Evolutionary conservation across 2,888 invertebrate genomes (phyloP), one percentile per base, ranked within the genome.

Genomic region (Cabera pusaria): DNA sequence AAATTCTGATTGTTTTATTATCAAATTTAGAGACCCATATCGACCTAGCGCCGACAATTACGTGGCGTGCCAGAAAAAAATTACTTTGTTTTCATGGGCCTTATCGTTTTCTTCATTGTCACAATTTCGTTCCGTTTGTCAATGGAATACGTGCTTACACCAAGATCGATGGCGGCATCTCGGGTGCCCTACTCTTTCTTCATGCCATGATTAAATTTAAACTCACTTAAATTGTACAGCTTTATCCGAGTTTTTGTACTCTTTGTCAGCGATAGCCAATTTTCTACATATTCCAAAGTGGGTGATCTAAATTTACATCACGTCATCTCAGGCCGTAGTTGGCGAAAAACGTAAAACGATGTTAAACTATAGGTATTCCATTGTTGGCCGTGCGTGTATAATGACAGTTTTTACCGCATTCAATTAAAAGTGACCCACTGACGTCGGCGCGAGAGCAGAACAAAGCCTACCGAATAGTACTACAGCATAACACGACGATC

Each of bases 351-450:
- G 59, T 58, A 62, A n/a, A n/a, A 58, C 68, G 50, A 57, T 38
- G 39, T 48, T 53, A 56, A 60, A 50, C 49, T 56, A 55, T 73
- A 42, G 32, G 33, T 39, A 70, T 72, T 57, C 62, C 54, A 68
- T 75, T 78, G 70, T 70, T 59, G 64, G 54, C 66, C 81, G 81
- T 85, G 85, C 84, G 84, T 84, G 78, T 74, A 77, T 76, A 85
- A 82, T 80, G 41, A 41, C 73, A 69, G 70, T 72, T 80, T 81
- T 79, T 78, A 79, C 72, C 44, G 72, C 66, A 74, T 84, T 83
- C 84, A 84, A 86, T 85, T 86, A 86, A 80, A 76, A 75, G 58
- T 85, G 84, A 84, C 86, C 86, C 69, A 85, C 75, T 84, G 69
- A 40, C 65, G 59, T 40, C 54, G 55, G 49, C 52, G 51, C 54